A percentile compares a stretch with the other conserved stretches of the same genome.
These are phyloP conservation scores for Tachypleus tridentatus DNA, from an alignment of 1,140 invertebrate genomes.

Conservation along the genomic window DNA sequence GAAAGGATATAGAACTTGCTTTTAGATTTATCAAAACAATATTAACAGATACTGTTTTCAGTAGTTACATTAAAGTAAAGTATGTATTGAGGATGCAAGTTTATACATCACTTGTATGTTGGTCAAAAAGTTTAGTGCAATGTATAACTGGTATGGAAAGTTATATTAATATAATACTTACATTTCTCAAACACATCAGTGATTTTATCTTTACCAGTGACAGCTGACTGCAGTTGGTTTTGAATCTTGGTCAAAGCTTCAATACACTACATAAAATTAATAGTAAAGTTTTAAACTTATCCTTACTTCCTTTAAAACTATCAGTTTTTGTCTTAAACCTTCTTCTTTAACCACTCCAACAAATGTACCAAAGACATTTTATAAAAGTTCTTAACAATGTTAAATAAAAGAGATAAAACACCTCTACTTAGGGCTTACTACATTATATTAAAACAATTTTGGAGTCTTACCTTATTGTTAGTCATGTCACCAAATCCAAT, in stretches of 20 bases:
- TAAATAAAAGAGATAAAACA: too few species aligned
- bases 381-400: too few species aligned
- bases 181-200: constrained; percentile 12
- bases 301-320: too few species aligned
- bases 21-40: neutral
- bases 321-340: too few species aligned
- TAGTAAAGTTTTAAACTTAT: neutral
- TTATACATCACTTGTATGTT: constrained; percentile 1
- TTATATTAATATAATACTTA: constrained; percentile 4
- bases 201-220: constrained; percentile 17
- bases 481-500: too few species aligned
- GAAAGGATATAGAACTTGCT: constrained; percentile 5
- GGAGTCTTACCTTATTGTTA: too few species aligned
- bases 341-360: too few species aligned
- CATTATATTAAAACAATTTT: too few species aligned
- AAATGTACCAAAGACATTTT: too few species aligned
- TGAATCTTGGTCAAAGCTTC: constrained; percentile 13
- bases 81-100: constrained; percentile 9
- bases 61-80: neutral
- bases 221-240: constrained; percentile 12
- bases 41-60: neutral
- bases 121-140: neutral
- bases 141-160: neutral
- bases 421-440: too few species aligned
- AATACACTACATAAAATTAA: constrained; percentile 6